These are phyloP conservation scores for Dastarcus helophoroides DNA, from an alignment of 2,888 invertebrate species.

Conservation along the genomic window DNA sequence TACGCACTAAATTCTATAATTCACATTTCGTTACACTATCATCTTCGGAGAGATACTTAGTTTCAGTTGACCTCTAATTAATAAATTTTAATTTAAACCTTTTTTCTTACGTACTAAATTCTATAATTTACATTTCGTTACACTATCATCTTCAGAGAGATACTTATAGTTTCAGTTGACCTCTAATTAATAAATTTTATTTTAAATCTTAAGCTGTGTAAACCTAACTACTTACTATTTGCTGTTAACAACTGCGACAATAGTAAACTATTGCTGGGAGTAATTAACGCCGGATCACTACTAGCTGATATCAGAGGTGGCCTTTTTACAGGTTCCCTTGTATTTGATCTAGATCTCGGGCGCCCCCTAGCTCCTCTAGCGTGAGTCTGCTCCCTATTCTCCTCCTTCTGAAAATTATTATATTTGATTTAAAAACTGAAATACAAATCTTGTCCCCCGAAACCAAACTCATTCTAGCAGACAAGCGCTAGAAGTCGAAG, in stretches of 20 bases:
- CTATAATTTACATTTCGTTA: too few relatives aligned
- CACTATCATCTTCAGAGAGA: constrained; percentile 6
- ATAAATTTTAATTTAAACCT: too few relatives aligned
- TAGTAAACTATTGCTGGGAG: constrained; percentile 52
- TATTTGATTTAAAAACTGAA: not conserved
- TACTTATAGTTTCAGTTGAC: constrained; percentile 11
- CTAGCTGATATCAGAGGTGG: constrained; percentile 60
- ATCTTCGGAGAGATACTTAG: constrained; percentile 8
- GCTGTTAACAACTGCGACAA: constrained; percentile 69
- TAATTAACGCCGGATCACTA: constrained; percentile 61
- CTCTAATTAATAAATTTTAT: constrained; percentile 4
- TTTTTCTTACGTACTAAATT: too few relatives aligned
- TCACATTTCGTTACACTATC: too few relatives aligned
- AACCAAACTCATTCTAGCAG: too few relatives aligned
- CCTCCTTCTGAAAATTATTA: constrained; percentile 15
- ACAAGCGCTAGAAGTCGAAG: too few relatives aligned
- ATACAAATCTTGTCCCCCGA: not conserved
- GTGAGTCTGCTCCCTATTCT: constrained; percentile 17
- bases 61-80: constrained; percentile 9
- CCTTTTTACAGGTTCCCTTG: constrained; percentile 39
- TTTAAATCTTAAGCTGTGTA: constrained; percentile 1
- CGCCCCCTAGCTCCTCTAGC: constrained; percentile 29
- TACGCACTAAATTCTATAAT: too few relatives aligned
- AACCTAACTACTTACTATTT: constrained; percentile 39
- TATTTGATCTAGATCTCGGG: constrained; percentile 44